Evolutionary conservation across 2,888 invertebrate genomes (phyloP).

Genomic region (Andrena bicolor): DNA sequence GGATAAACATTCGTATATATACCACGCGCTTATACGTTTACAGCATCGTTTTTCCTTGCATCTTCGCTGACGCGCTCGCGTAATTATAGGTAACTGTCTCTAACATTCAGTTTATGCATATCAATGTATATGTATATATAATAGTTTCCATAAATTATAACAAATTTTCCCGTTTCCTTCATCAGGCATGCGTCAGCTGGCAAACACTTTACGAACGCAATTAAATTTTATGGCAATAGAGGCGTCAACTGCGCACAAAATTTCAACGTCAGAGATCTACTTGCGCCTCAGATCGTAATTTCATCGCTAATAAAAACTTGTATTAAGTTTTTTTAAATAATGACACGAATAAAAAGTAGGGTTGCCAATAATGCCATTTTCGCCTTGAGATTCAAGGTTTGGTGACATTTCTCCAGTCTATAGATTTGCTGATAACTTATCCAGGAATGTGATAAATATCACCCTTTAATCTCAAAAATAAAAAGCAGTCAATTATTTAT

Average conservation of each 20-base stretch:
- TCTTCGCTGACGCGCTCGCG: slow-evolving; percentile 32
- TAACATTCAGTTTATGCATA: slow-evolving; percentile 36
- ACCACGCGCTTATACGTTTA: slow-evolving; percentile 3
- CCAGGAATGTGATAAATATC: no score
- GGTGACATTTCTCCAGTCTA: no score
- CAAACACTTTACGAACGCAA: not conserved
- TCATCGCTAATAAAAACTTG: not conserved
- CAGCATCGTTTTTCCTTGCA: slow-evolving; percentile 18
- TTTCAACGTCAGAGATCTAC: not conserved
- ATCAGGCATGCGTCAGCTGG: slow-evolving; percentile 18
- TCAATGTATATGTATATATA: not conserved
- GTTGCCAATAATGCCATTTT: no score
- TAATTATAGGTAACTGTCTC: slow-evolving; percentile 44
- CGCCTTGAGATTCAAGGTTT: no score
- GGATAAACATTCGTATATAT: slow-evolving; percentile 47
- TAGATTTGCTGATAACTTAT: no score
- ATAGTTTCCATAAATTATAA: slow-evolving; percentile 49
- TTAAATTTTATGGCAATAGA: not conserved
- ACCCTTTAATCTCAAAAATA: no score
- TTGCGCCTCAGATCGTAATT: not conserved
- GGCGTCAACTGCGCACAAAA: not conserved
- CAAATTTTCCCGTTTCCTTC: slow-evolving; percentile 23
- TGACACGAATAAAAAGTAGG: no score
- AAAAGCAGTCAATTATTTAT: no score
- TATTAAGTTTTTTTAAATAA: no score